Evolutionary conservation across 2,888 invertebrate species (phyloP).

Genomic region (Melanchra persicariae): DNA sequence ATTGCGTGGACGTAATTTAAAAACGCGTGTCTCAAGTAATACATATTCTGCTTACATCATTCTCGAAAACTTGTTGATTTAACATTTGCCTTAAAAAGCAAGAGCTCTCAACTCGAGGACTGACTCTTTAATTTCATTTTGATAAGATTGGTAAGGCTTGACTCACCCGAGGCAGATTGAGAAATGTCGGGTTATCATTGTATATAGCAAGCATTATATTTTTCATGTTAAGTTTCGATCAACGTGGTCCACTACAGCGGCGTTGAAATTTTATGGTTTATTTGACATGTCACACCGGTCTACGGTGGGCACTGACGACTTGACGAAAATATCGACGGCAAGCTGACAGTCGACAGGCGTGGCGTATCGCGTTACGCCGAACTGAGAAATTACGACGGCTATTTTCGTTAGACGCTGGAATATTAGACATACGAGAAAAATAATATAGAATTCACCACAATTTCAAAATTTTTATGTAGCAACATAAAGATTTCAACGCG

Average conservation of each 20-base stretch:
- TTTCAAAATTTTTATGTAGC: slow-evolving; percentile 49
- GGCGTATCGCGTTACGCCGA: slow-evolving; percentile 82
- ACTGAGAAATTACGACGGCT: slow-evolving; percentile 79
- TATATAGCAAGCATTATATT: slow-evolving; percentile 46
- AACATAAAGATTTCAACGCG: slow-evolving; percentile 30
- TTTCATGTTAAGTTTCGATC: slow-evolving; percentile 65
- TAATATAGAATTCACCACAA: slow-evolving; percentile 52
- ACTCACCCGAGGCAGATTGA: slow-evolving; percentile 72
- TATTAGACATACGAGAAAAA: slow-evolving; percentile 68
- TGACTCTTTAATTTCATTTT: slow-evolving; percentile 78
- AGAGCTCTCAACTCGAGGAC: slow-evolving; percentile 72
- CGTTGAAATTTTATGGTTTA: slow-evolving; percentile 78
- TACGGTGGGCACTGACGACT: slow-evolving; percentile 73
- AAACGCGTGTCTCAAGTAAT: slow-evolving; percentile 68
- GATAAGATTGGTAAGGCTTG: slow-evolving; percentile 75
- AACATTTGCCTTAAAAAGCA: slow-evolving; percentile 85
- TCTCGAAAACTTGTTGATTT: slow-evolving; percentile 83
- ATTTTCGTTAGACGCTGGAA: slow-evolving; percentile 77
- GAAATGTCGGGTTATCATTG: slow-evolving; percentile 67
- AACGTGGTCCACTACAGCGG: slow-evolving; percentile 50
- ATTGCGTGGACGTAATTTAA: slow-evolving; percentile 72
- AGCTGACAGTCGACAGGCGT: slow-evolving; percentile 81
- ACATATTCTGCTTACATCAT: slow-evolving; percentile 80
- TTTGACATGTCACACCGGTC: slow-evolving; percentile 78
- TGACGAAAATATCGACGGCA: slow-evolving; percentile 86